These are phyloP conservation scores for Aphidoletes aphidimyza DNA, from an alignment of 2,888 invertebrate species.

Conservation along the genomic window DNA sequence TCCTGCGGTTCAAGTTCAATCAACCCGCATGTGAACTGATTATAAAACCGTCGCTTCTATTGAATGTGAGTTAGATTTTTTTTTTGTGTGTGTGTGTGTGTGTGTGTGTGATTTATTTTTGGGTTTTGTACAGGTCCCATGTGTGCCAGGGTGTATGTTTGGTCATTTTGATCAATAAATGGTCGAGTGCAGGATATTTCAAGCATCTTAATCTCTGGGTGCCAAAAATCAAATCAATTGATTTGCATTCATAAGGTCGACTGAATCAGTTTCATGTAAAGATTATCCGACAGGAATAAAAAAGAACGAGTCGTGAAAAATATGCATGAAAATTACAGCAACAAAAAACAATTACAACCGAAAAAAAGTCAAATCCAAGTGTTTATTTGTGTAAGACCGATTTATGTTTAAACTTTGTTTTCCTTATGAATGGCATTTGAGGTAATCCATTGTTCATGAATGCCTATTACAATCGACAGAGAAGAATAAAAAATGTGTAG, in stretches of 20 bases:
- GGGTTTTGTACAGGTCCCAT: background rate
- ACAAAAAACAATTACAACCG: background rate
- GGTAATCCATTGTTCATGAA: constrained; percentile 41
- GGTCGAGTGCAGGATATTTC: background rate
- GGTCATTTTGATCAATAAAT: too few species aligned
- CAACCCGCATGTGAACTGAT: constrained; percentile 49
- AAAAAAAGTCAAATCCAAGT: constrained; percentile 49
- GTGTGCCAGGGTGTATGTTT: background rate
- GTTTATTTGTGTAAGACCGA: constrained; percentile 50
- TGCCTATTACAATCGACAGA: constrained; percentile 18
- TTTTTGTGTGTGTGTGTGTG: background rate
- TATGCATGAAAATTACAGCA: background rate
- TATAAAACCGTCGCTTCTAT: background rate
- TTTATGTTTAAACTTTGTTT: constrained; percentile 50
- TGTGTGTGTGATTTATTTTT: background rate
- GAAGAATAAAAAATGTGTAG: constrained; percentile 28
- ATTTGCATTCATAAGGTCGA: too few species aligned
- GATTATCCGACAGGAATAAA: background rate
- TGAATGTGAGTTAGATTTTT: background rate
- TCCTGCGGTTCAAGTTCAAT: constrained; percentile 47
- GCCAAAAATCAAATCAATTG: constrained; percentile 45
- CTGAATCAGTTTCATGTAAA: background rate
- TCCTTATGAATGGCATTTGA: constrained; percentile 52
- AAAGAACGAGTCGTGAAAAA: background rate
- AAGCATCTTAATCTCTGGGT: constrained; percentile 14